Percentiles rank a stretch among this genome's conserved stretches.
Conservation (phyloP, 1,140 invertebrate genomes). For the Lepidotrigona ventralis region DNA sequence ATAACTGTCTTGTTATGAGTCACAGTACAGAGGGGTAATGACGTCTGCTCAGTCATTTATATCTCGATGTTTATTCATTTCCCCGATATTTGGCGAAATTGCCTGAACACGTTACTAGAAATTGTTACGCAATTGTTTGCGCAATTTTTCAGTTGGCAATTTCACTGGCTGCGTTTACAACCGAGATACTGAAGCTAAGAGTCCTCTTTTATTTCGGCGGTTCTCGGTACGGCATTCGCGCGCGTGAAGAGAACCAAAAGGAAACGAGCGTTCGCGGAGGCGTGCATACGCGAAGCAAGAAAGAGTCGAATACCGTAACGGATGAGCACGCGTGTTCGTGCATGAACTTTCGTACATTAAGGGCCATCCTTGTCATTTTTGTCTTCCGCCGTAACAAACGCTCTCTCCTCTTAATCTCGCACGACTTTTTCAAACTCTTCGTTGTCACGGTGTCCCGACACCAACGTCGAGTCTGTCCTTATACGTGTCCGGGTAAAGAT, state of each 20-base stretch:
- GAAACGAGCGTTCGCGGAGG: conserved; percentile 49
- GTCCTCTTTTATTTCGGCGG: conserved; percentile 57
- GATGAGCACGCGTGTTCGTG: conserved; percentile 74
- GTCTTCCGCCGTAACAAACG: conserved; percentile 35
- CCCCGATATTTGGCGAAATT: not conserved
- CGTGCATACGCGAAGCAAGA: conserved; percentile 50
- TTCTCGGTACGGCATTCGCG: conserved; percentile 53
- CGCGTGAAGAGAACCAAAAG: conserved; percentile 22
- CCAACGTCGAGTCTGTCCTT: not conserved
- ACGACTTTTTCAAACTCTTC: not conserved
- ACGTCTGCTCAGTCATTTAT: not conserved
- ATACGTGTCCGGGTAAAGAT: not conserved
- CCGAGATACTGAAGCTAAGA: conserved; percentile 21
- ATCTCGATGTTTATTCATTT: not conserved
- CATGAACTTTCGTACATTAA: conserved; percentile 69
- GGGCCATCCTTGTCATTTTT: conserved; percentile 61
- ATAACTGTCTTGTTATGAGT: not conserved
- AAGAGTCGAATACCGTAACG: conserved; percentile 70
- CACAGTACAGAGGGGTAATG: not conserved
- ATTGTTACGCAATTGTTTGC: not conserved
- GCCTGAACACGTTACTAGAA: not conserved
- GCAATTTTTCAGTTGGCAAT: not conserved
- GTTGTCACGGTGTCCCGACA: not conserved
- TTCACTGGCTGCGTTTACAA: not conserved
- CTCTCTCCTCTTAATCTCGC: not conserved